Conservation (phyloP, 2,888 invertebrate genomes). For the Agrochola lychnidis region DNA sequence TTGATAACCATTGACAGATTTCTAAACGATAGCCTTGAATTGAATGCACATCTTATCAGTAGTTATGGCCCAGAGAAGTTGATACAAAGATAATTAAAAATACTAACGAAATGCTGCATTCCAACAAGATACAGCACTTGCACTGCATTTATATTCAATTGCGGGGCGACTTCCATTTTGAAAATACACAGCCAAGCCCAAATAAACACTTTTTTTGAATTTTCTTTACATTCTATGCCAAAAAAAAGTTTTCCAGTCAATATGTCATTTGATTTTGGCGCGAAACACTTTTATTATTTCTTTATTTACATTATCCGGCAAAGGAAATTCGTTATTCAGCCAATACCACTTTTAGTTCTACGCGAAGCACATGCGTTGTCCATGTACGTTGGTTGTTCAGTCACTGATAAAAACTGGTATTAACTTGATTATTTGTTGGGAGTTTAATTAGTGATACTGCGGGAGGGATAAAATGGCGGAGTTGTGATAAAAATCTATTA, state of each 20-base stretch:
- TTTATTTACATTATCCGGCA: slow-evolving; percentile 52
- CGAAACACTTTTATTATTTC: slow-evolving; percentile 39
- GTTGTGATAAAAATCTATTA: slow-evolving; percentile 7
- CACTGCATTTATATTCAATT: slow-evolving; percentile 77
- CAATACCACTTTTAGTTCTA: slow-evolving; percentile 80
- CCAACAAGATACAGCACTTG: slow-evolving; percentile 83
- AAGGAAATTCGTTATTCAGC: slow-evolving; percentile 70
- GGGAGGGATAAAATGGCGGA: slow-evolving; percentile 43
- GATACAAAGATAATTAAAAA: slow-evolving; percentile 28
- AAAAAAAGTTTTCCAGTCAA: slow-evolving; percentile 72
- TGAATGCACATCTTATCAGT: slow-evolving; percentile 9
- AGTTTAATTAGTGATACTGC: slow-evolving; percentile 49
- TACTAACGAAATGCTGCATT: slow-evolving; percentile 86
- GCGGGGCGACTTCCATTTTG: slow-evolving; percentile 68
- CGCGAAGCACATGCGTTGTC: slow-evolving; percentile 68
- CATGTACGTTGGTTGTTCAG: slow-evolving; percentile 75
- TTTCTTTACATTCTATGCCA: slow-evolving; percentile 40
- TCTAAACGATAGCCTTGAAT: slow-evolving; percentile 4
- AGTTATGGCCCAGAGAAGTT: not conserved
- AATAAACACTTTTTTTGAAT: slow-evolving; percentile 16
- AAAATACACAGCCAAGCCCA: slow-evolving; percentile 11
- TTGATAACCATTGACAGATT: slow-evolving; percentile 34
- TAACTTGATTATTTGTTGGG: slow-evolving; percentile 41
- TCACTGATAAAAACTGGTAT: slow-evolving; percentile 55
- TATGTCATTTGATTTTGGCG: slow-evolving; percentile 74